phyloP scores from a whole-genome alignment of 92 coral and sea anemone species.

The Umimayanthus kanabou region DNA sequence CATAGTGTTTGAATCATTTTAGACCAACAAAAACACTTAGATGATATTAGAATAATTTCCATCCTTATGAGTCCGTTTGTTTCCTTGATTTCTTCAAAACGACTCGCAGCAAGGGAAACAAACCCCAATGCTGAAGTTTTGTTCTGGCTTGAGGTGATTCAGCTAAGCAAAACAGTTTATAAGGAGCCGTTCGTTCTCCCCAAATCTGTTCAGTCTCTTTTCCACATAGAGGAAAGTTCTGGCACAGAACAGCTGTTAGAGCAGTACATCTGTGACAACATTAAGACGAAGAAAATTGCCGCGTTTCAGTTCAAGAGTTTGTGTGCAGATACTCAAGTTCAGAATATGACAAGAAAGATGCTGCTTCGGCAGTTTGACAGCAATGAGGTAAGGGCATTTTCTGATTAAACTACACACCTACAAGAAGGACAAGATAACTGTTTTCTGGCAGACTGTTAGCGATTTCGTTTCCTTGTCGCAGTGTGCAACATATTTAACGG shows the following conservation, averaged over 20 bases:
- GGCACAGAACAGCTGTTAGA: conserved; percentile 39
- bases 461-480: neutral
- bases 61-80: neutral
- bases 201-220: conserved; percentile 11
- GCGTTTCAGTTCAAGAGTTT: conserved; percentile 56
- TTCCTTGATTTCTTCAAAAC: conserved; percentile 36
- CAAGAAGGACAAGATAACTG: no score
- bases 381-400: conserved; percentile 10
- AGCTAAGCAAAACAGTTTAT: conserved; percentile 69
- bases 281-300: conserved; percentile 48
- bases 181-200: conserved; percentile 63
- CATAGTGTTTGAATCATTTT: neutral
- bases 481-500: no score
- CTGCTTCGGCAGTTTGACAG: neutral
- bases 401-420: no score
- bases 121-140: conserved; percentile 76
- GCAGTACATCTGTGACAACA: conserved; percentile 41
- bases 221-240: neutral
- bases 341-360: conserved; percentile 49
- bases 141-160: conserved; percentile 88
- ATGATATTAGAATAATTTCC: no score
- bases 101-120: conserved; percentile 58
- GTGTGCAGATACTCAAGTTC: conserved; percentile 54
- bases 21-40: neutral
- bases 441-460: neutral